phyloP scores from a whole-genome alignment of 2,888 invertebrate genomes.

The Apotomis capreana region DNA sequence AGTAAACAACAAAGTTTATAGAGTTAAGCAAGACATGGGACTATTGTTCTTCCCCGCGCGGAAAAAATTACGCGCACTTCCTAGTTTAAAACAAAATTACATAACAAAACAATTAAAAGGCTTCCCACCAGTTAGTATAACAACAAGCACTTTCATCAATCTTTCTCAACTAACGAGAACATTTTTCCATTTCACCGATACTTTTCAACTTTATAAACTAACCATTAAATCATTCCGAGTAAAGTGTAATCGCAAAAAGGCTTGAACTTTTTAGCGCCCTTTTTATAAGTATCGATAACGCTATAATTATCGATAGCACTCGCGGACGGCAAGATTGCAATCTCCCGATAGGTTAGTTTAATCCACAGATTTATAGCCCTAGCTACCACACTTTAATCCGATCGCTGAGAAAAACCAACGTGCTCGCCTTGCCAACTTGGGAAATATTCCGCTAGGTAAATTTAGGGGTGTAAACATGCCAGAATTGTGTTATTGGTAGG shows the following conservation, averaged over 20 bases:
- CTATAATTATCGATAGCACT: constrained; percentile 74
- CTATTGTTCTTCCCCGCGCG: no score
- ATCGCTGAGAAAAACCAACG: constrained; percentile 64
- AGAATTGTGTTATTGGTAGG: constrained; percentile 25
- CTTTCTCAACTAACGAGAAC: constrained; percentile 24
- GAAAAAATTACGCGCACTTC: no score
- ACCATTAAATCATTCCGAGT: constrained; percentile 39
- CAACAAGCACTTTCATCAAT: constrained; percentile 1
- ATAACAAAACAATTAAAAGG: no score
- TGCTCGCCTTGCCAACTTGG: constrained; percentile 42
- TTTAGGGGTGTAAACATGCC: constrained; percentile 38
- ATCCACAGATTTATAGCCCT: constrained; percentile 76
- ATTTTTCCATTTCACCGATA: constrained; percentile 27
- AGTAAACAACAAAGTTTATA: no score
- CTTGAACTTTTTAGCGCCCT: constrained; percentile 44
- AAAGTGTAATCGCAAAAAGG: constrained; percentile 38
- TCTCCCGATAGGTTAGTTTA: constrained; percentile 77
- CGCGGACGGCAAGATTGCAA: constrained; percentile 72
- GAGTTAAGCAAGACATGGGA: no score
- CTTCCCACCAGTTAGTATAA: not conserved
- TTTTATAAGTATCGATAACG: constrained; percentile 69
- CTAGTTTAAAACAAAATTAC: no score
- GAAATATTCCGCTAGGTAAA: constrained; percentile 38
- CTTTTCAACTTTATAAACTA: constrained; percentile 29
- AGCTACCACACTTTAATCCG: constrained; percentile 72